Percentiles rank a stretch among this genome's conserved stretches.
phyloP scores from a whole-genome alignment of 2,888 invertebrate species.

The Eupithecia abbreviata region DNA sequence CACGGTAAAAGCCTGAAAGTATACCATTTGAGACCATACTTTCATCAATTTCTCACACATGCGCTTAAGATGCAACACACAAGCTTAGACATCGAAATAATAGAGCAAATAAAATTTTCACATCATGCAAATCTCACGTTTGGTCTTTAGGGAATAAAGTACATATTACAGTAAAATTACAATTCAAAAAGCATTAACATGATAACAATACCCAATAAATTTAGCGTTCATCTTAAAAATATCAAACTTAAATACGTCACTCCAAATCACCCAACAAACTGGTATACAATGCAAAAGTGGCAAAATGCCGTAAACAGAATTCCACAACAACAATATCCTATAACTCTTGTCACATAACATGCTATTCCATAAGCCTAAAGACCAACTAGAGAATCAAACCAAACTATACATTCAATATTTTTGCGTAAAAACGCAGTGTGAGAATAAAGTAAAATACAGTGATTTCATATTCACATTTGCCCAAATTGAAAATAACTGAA shows the following conservation, averaged over 20 bases:
- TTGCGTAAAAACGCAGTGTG: constrained; percentile 70
- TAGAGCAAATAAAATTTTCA: constrained; percentile 69
- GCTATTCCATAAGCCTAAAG: constrained; percentile 72
- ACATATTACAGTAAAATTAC: constrained; percentile 56
- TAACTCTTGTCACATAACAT: constrained; percentile 49
- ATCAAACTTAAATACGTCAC: constrained; percentile 67
- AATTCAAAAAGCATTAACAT: constrained; percentile 59
- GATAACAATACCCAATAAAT: constrained; percentile 81
- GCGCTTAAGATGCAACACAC: constrained; percentile 75
- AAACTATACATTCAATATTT: constrained; percentile 37
- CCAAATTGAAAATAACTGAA: constrained; percentile 71
- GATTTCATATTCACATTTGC: constrained; percentile 81
- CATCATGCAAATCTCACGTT: constrained; percentile 81
- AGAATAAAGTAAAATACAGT: constrained; percentile 65
- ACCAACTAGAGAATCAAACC: constrained; percentile 74
- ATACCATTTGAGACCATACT: constrained; percentile 55
- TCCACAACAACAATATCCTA: constrained; percentile 15
- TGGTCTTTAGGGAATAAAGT: constrained; percentile 81
- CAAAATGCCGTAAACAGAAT: constrained; percentile 34
- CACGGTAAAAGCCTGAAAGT: constrained; percentile 77
- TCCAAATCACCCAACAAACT: constrained; percentile 56
- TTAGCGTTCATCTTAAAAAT: constrained; percentile 78
- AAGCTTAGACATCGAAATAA: constrained; percentile 66
- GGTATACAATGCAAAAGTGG: constrained; percentile 41
- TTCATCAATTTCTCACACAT: constrained; percentile 80